Conservation (phyloP, 2,113 vertebrate species). For the Myotis lucifugus region DNA sequence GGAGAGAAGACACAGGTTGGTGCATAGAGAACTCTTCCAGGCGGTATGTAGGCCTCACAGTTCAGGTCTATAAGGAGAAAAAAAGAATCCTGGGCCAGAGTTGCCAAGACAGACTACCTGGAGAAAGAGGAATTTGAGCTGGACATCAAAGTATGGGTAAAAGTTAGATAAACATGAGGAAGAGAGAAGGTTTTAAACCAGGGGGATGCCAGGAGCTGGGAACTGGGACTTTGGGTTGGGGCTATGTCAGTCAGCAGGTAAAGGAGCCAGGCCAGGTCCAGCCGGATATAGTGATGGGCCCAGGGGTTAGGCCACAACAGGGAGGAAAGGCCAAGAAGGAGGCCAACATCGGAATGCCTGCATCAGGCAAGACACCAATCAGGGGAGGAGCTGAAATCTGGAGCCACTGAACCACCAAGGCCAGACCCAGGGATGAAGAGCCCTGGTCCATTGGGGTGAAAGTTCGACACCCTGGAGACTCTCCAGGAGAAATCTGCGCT, state of each 20-base stretch:
- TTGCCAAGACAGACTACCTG: background rate
- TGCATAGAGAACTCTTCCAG: background rate
- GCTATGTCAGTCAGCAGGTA: background rate
- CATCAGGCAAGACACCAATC: background rate
- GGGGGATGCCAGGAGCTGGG: background rate
- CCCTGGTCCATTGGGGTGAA: background rate
- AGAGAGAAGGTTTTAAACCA: background rate
- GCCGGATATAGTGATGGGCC: background rate
- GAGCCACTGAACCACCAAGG: background rate
- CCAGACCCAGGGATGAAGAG: background rate
- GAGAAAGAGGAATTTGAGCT: background rate
- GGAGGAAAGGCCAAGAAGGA: background rate
- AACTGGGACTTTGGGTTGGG: background rate
- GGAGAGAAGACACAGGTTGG: background rate
- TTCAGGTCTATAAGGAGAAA: background rate
- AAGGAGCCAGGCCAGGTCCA: background rate
- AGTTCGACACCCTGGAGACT: background rate
- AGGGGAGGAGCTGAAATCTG: background rate
- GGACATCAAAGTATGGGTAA: background rate
- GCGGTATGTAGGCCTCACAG: background rate
- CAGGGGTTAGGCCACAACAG: background rate
- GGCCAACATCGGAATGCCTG: background rate
- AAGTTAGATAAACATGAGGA: background rate
- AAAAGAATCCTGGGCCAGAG: background rate
- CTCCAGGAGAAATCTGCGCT: background rate